phyloP scores from a whole-genome alignment of 2,888 invertebrate species.

The Perizoma flavofasciatum region DNA sequence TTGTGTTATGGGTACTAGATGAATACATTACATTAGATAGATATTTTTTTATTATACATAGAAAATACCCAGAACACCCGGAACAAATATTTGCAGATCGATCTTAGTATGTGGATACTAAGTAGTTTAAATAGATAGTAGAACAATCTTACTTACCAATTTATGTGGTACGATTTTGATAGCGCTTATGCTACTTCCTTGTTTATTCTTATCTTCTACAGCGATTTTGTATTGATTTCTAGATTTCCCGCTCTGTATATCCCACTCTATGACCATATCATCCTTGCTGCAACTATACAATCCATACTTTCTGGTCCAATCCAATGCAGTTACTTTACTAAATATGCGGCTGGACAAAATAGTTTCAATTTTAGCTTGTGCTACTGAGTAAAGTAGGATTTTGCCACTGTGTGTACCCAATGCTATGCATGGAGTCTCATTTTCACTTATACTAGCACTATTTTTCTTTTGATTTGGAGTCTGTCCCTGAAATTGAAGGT shows the following conservation, averaged over 20 bases:
- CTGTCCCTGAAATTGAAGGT: slow-evolving; percentile 41
- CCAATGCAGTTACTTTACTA: slow-evolving; percentile 72
- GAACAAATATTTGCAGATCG: no score
- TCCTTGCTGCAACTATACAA: slow-evolving; percentile 82
- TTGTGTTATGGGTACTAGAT: no score
- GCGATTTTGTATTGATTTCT: slow-evolving; percentile 77
- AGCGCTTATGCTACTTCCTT: slow-evolving; percentile 79
- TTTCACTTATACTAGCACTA: slow-evolving; percentile 55
- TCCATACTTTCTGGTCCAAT: slow-evolving; percentile 82
- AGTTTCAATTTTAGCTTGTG: slow-evolving; percentile 85
- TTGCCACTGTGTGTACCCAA: slow-evolving; percentile 90
- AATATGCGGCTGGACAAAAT: slow-evolving; percentile 78
- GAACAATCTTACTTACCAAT: slow-evolving; percentile 57
- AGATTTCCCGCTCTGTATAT: slow-evolving; percentile 72
- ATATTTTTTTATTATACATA: no score
- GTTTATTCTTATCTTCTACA: slow-evolving; percentile 87
- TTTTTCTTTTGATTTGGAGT: slow-evolving; percentile 50
- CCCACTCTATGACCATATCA: slow-evolving; percentile 83
- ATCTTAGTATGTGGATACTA: no score
- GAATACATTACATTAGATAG: no score
- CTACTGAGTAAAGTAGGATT: slow-evolving; percentile 88
- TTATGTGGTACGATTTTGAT: slow-evolving; percentile 84
- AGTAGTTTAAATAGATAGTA: no score
- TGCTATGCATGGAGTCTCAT: slow-evolving; percentile 82
- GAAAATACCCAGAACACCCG: no score